Conservation (phyloP, 2,888 invertebrate species). For the Mycalesis mineus region DNA sequence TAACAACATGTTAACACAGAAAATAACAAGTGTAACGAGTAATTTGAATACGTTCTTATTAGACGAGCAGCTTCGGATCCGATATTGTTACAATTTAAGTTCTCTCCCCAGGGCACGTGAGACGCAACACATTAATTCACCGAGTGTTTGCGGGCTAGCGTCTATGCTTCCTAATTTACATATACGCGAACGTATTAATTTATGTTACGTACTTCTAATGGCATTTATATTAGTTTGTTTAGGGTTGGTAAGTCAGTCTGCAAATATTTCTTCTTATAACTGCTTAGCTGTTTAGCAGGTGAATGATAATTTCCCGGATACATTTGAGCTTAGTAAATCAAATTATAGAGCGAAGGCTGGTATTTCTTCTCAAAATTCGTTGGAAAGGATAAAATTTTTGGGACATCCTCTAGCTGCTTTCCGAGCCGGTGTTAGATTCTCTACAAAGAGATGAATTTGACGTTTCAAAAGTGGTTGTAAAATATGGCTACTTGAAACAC, state of each 20-base stretch:
- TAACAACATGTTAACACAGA: conserved; percentile 10
- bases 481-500: no score
- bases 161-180: conserved; percentile 56
- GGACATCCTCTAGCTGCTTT: no score
- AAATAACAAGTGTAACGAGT: conserved; percentile 25
- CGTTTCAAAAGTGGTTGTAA: no score
- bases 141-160: conserved; percentile 59
- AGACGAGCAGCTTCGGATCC: conserved; percentile 30
- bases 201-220: conserved; percentile 37
- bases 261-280: background rate
- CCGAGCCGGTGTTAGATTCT: no score
- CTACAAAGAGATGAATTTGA: no score
- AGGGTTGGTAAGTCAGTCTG: background rate
- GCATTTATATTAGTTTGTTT: conserved; percentile 12
- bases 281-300: no score
- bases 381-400: no score
- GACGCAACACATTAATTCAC: conserved; percentile 58
- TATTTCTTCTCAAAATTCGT: no score
- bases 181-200: conserved; percentile 48
- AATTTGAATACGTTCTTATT: conserved; percentile 38
- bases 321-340: no score
- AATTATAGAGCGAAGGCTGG: no score
- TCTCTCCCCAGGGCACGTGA: conserved; percentile 38
- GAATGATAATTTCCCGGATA: no score
- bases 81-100: conserved; percentile 43